Conservation (phyloP, 2,888 invertebrate genomes). For the Chydorus sphaericus region DNA sequence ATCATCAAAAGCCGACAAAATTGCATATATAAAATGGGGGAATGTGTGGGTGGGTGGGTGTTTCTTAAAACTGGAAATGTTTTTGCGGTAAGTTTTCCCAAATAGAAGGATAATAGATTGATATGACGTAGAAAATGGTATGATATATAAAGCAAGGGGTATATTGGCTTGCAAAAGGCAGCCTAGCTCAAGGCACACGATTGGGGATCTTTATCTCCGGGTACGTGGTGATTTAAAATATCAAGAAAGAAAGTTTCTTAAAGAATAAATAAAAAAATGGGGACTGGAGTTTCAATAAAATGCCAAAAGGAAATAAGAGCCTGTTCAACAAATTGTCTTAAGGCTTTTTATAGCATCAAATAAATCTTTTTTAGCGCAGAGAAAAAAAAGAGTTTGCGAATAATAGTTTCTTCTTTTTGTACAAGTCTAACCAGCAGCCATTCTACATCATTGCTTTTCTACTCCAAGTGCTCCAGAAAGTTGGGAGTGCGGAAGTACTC, state of each 20-base stretch:
- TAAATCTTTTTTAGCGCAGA: too few species aligned
- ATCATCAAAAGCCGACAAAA: too few species aligned
- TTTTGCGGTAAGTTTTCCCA: neutral
- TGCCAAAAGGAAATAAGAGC: neutral
- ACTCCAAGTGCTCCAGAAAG: slow-evolving; percentile 94
- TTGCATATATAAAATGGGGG: too few species aligned
- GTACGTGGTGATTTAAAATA: too few species aligned
- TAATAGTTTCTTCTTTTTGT: neutral
- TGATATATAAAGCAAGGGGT: neutral
- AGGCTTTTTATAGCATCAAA: neutral
- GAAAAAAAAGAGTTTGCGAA: too few species aligned
- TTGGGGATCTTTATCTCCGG: neutral
- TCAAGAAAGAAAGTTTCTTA: too few species aligned
- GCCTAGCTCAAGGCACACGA: slow-evolving; percentile 12
- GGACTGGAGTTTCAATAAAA: too few species aligned
- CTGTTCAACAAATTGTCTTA: neutral
- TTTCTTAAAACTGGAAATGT: too few species aligned
- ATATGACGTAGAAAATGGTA: neutral
- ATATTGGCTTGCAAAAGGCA: slow-evolving; percentile 13
- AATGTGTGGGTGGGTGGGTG: too few species aligned
- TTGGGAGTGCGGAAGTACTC: slow-evolving; percentile 99
- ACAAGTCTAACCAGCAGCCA: neutral
- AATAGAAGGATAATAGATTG: neutral
- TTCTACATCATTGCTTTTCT: neutral
- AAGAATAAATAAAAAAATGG: too few species aligned